Evolutionary conservation across 2,797 vertebrate species (phyloP), one percentile per base, ranked within the genome.

Genomic region (Macrochelys suwanniensis): DNA sequence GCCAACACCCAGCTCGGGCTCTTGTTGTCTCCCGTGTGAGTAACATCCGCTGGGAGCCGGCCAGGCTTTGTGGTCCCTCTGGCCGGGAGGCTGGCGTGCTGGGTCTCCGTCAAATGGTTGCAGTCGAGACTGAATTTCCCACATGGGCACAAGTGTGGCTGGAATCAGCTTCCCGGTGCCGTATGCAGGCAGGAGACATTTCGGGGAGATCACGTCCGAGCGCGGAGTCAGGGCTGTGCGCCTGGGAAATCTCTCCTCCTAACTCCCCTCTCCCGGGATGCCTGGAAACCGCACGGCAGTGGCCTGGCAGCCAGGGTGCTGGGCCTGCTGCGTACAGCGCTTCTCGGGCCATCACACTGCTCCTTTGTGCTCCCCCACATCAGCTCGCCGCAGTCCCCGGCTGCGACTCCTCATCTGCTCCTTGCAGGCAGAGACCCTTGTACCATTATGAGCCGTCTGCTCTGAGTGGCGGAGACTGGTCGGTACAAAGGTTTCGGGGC

Each of bases 11-110:
- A 28, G 5, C 23, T 15, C 1, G 76, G 74, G 37, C 33, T 0
- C 1, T 26, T 0, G 0, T 37, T 45, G 2, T 83, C 74, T 80
- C 31, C 13, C 0, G 1, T 2, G 8, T 8, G 76, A 33, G 26
- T 13, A 42, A 51, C 11, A 2, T 83, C 83, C 50, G 8, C 4
- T 25, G n/a, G 91, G 79, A 49, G 50, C 78, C 5, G 7, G 31
- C 45, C 42, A 28, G 45, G 42, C 31, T 13, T 7, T 49, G 42
- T 23, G 80, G 45, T 47, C 71, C 19, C 25, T 77, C 45, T 26
- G 74, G 8, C 5, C 26, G 54, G 42, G 33, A 15, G 42, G 42
- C 31, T 33, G 28, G 42, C 45, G 0, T 2, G 57, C n/a, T 25
- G 3, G 37, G 37, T 16, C 45, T 77, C 26, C 2, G 28, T 28